Percentiles rank a stretch among this genome's conserved stretches.
Conservation (phyloP, 23 tunicate genomes). For the Botrylloides violaceus region DNA sequence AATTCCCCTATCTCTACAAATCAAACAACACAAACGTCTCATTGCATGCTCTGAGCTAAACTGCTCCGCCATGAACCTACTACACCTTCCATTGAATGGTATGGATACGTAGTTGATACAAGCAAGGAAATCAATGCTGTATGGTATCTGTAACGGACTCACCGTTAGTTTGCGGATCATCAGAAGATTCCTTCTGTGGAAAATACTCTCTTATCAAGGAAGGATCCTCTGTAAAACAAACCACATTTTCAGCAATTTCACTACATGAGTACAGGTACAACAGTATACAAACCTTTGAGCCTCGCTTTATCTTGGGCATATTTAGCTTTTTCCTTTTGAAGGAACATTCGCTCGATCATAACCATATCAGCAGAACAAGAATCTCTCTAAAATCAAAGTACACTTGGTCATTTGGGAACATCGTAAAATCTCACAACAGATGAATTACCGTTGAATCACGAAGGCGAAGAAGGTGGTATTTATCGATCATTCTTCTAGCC, state of each 20-base stretch:
- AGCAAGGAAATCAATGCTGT: no score
- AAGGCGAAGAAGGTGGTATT: slow-evolving; percentile 54
- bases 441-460: slow-evolving; percentile 55
- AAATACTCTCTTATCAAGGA: slow-evolving; percentile 19
- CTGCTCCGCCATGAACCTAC: no score
- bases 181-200: slow-evolving; percentile 5
- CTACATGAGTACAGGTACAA: neutral
- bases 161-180: slow-evolving; percentile 9
- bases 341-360: slow-evolving; percentile 62
- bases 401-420: neutral
- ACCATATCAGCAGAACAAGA: slow-evolving; percentile 70
- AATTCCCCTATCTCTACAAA: no score
- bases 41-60: no score
- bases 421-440: neutral
- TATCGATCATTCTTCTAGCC: slow-evolving; percentile 27
- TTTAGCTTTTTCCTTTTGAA: slow-evolving; percentile 54
- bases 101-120: no score
- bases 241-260: neutral
- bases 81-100: no score
- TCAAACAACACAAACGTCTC: no score
- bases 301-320: slow-evolving; percentile 41
- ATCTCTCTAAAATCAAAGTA: slow-evolving; percentile 25
- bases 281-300: slow-evolving; percentile 36
- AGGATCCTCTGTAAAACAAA: slow-evolving; percentile 17
- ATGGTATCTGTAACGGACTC: neutral